Conservation (phyloP, 2,888 invertebrate species). For the Smittia sp. region DNA sequence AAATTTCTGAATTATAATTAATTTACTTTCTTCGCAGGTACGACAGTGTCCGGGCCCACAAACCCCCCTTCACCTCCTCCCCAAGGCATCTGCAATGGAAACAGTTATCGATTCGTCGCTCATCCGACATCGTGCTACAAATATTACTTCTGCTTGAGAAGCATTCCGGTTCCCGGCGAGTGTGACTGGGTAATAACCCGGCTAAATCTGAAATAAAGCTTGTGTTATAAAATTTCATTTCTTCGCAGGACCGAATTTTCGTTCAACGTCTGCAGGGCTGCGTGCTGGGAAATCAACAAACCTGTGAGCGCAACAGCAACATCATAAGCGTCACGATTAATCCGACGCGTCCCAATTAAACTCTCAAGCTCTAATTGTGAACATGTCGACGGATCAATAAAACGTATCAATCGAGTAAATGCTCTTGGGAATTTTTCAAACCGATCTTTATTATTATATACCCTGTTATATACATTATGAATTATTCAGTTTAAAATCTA, state of each 20-base stretch:
- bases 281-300: not conserved
- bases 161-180: not conserved
- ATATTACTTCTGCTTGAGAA: not conserved
- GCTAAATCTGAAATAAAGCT: no score
- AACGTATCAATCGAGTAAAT: not conserved
- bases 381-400: not conserved
- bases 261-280: not conserved
- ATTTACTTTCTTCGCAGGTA: no score
- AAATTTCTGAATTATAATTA: no score
- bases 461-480: slow-evolving; percentile 37
- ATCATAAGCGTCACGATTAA: not conserved
- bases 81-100: slow-evolving; percentile 9
- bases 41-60: not conserved
- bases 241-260: not conserved
- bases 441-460: slow-evolving; percentile 37
- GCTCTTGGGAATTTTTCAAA: slow-evolving; percentile 34
- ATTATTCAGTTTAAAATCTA: slow-evolving; percentile 24
- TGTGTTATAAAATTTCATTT: no score
- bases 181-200: no score
- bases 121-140: not conserved
- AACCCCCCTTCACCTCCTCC: not conserved
- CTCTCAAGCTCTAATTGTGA: no score
- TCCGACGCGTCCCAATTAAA: not conserved
- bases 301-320: not conserved
- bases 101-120: slow-evolving; percentile 17